Base-by-base conservation (phyloP, 2,113 vertebrate genomes). In the Chascanopsetta lugubris region DNA sequence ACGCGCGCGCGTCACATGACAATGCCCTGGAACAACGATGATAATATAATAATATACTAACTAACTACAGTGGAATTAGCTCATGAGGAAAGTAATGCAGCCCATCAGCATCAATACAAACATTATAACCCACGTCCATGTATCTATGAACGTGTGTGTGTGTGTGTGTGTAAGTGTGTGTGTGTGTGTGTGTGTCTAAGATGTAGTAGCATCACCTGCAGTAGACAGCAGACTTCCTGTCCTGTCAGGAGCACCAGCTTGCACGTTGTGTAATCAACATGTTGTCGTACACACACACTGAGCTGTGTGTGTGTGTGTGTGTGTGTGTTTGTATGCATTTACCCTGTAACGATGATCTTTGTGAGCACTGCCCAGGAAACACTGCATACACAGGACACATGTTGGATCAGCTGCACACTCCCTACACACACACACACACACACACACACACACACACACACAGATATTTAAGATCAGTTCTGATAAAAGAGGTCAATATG, bases 361-460 rank as follows among this genome's bases (percentile, higher is more conserved):
- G 77, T 99, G 97, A 79, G 96, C 88, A 62, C 97, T 98, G 76
- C 94, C 94, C 85, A 98, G 88, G 92, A 99, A 99, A 89, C 97
- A 99, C 88, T 97, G 93, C 97, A 99, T 99, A 83, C 97, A 99
- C 48, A 99, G 89, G 49, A 99, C 97, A 86, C 97, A 99, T 21
- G 97, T 99, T 13, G 97, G 95, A 77, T 99, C 97, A 38, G 98
- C 95, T 13, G 96, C 97, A 85, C 97, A 99, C 81, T 99, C 96
- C 88, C 97, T 93, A 40, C 9, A 84, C 18, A 82, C 58, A 80
- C 63, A 79, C 15, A 69, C 15, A 69, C 8, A 74, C 24, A 43
- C 26, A 45, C 38, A 42, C 6, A 43, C 38, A 40, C 10, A 40
- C 38, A 6, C 29, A 40, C 13, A 40, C 12, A 40, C 38, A 40